A percentile compares a stretch with the other conserved stretches of the same genome.
phyloP scores from a whole-genome alignment of 2,888 invertebrate genomes.

The Ophioninae sp. region DNA sequence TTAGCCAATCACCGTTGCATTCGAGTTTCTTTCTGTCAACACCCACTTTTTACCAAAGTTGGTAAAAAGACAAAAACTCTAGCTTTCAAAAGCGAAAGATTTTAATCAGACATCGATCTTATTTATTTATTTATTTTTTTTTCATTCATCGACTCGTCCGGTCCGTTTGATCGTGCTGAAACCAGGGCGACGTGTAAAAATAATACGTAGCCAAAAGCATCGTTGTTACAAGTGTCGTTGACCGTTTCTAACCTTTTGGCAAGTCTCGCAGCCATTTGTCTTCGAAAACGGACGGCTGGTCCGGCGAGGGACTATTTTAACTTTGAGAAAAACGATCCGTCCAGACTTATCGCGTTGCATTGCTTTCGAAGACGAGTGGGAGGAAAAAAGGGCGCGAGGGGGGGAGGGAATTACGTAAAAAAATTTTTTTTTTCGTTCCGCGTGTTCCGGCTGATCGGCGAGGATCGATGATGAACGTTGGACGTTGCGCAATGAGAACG shows the following conservation, averaged over 20 bases:
- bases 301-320: neutral
- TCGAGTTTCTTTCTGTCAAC: too few species aligned
- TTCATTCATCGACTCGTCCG: neutral
- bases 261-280: neutral
- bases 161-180: neutral
- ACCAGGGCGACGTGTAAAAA: neutral
- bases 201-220: constrained; percentile 3
- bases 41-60: too few species aligned
- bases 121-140: neutral
- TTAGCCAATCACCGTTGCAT: too few species aligned
- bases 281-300: neutral
- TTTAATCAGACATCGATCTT: neutral
- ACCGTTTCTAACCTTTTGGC: neutral
- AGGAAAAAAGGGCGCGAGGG: neutral
- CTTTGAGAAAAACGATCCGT: neutral
- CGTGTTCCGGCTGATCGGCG: neutral
- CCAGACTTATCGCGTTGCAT: neutral
- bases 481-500: constrained; percentile 43
- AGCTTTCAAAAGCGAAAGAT: neutral
- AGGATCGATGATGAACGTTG: constrained; percentile 4
- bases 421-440: neutral
- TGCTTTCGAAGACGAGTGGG: neutral
- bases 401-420: neutral
- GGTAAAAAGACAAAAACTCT: neutral
- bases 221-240: neutral